phyloP scores from a whole-genome alignment of 2,113 vertebrate genomes.

The Lophius piscatorius region DNA sequence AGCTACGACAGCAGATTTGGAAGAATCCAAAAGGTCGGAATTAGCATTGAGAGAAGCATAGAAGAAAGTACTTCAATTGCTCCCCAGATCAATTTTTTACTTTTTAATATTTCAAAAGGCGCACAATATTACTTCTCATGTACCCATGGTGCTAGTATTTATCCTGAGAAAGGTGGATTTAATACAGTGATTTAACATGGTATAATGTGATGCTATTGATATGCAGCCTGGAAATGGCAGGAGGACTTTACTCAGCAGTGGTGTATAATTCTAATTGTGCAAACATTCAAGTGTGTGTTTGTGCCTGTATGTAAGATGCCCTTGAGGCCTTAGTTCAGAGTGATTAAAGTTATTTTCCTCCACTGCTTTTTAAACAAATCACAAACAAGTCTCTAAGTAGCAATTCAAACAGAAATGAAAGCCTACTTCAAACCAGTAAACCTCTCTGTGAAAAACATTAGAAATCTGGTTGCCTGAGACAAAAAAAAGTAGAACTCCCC shows the following conservation, averaged over 20 bases:
- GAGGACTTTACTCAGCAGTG: constrained; percentile 39
- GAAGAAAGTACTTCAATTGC: constrained; percentile 49
- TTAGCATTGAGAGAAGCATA: constrained; percentile 51
- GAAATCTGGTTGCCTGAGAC: constrained; percentile 55
- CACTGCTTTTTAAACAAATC: constrained; percentile 67
- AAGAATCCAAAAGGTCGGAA: constrained; percentile 73
- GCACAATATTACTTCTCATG: constrained; percentile 35
- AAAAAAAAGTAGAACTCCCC: constrained; percentile 45
- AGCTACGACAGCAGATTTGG: constrained; percentile 69
- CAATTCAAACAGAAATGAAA: constrained; percentile 62
- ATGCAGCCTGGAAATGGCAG: constrained; percentile 41
- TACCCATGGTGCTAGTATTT: constrained; percentile 50
- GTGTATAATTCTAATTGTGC: constrained; percentile 28
- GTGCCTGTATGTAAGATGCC: constrained; percentile 51
- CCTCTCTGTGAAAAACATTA: constrained; percentile 66
- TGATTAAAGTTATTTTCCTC: constrained; percentile 64
- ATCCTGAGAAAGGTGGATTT: constrained; percentile 66
- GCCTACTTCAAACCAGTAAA: constrained; percentile 54
- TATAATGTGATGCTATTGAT: constrained; percentile 43
- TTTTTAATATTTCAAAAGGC: constrained; percentile 59
- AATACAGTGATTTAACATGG: constrained; percentile 27
- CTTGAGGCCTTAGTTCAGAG: constrained; percentile 45
- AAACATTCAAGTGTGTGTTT: constrained; percentile 54
- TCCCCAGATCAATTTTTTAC: constrained; percentile 38
- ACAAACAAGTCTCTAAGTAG: constrained; percentile 64